A percentile compares a stretch with the other conserved stretches of the same genome.
These are phyloP conservation scores for Lordiphosa fenestrarum DNA, from an alignment of 2,888 invertebrate genomes.

Conservation along the genomic window DNA sequence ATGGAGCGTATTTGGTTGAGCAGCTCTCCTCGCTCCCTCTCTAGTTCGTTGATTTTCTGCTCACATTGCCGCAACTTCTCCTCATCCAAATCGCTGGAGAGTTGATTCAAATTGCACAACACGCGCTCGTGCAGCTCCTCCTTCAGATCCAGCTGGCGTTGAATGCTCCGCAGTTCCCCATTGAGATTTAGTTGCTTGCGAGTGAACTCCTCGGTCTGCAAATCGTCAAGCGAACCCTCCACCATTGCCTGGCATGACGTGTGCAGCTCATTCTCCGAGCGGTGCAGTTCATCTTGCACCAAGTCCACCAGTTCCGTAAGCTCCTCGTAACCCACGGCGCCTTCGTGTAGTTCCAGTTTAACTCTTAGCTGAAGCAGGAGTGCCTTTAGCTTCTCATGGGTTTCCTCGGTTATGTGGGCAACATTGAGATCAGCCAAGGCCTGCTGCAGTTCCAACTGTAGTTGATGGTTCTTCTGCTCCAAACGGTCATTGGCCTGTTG, in stretches of 20 bases:
- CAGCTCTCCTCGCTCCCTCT: conserved; percentile 88
- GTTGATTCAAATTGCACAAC: conserved; percentile 66
- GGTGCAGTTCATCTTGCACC: conserved; percentile 69
- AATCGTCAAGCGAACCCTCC: conserved; percentile 77
- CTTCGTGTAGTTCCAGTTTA: conserved; percentile 72
- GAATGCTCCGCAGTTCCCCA: conserved; percentile 85
- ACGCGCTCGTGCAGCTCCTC: conserved; percentile 78
- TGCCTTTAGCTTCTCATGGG: conserved; percentile 85
- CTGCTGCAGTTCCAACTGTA: conserved; percentile 85
- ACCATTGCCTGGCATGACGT: conserved; percentile 65
- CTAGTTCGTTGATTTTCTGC: conserved; percentile 85
- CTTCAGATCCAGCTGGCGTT: conserved; percentile 76
- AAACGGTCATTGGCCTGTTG: not conserved
- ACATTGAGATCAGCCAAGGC: conserved; percentile 86
- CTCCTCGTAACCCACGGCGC: conserved; percentile 13
- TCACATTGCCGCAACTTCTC: conserved; percentile 80
- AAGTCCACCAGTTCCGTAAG: conserved; percentile 61
- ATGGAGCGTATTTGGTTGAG: conserved; percentile 84
- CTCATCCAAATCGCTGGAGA: conserved; percentile 27
- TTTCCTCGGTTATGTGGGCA: conserved; percentile 85
- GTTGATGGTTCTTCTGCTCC: conserved; percentile 82
- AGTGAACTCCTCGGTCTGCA: conserved; percentile 72
- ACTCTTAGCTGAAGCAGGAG: conserved; percentile 84
- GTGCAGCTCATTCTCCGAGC: conserved; percentile 62
- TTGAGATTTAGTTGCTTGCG: conserved; percentile 83